A percentile compares a stretch with the other conserved stretches of the same genome.
Evolutionary conservation across 2,888 invertebrate genomes (phyloP).

Genomic region (Ochropacha duplaris): DNA sequence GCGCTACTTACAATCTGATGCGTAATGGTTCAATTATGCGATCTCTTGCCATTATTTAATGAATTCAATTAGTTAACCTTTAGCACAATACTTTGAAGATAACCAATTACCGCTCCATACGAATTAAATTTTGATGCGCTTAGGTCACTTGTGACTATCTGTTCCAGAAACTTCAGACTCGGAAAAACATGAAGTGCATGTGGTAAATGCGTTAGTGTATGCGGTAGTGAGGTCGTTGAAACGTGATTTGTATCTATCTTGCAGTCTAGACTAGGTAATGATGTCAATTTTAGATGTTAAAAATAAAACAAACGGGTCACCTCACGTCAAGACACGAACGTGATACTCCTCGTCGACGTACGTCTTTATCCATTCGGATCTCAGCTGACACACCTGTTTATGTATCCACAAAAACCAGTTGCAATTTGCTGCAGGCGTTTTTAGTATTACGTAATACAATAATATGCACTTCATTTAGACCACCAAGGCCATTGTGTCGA

Average conservation of each 20-base stretch:
- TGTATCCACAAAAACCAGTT: slow-evolving; percentile 61
- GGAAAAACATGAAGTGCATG: slow-evolving; percentile 15
- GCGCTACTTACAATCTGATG: slow-evolving; percentile 37
- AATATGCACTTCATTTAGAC: slow-evolving; percentile 63
- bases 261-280: slow-evolving; percentile 44
- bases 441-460: slow-evolving; percentile 57
- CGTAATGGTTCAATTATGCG: slow-evolving; percentile 11
- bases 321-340: slow-evolving; percentile 5
- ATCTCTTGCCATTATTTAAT: slow-evolving; percentile 22
- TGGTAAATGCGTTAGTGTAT: slow-evolving; percentile 38
- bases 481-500: slow-evolving; percentile 58
- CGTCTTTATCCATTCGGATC: slow-evolving; percentile 45
- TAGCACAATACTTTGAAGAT: background rate
- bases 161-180: background rate
- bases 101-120: background rate
- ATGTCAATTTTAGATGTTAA: slow-evolving; percentile 36
- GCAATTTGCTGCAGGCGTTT: slow-evolving; percentile 64
- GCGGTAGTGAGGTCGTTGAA: slow-evolving; percentile 43
- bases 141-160: background rate
- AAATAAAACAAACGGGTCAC: slow-evolving; percentile 33
- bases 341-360: slow-evolving; percentile 22
- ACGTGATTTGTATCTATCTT: slow-evolving; percentile 40
- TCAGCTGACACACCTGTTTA: slow-evolving; percentile 53
- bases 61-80: slow-evolving; percentile 26
- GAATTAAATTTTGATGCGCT: background rate